A percentile compares a stretch with the other conserved stretches of the same genome.
These are phyloP conservation scores for Desmodus rotundus DNA, from an alignment of 2,113 vertebrate species.

Conservation along the genomic window DNA sequence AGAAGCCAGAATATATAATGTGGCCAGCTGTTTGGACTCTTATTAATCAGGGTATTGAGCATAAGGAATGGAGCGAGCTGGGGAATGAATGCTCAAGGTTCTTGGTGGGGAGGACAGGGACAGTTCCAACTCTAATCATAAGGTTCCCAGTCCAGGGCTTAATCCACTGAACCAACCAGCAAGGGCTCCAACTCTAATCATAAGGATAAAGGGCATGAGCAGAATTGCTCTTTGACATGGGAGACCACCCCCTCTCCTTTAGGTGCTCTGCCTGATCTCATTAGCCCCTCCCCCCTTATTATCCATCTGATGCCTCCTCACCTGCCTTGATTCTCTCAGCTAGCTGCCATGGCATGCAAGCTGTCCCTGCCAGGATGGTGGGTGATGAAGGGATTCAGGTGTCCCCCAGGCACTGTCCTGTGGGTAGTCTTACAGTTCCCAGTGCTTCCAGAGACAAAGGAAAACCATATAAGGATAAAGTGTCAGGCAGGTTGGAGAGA, in stretches of 20 bases:
- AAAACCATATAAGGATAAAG: background rate
- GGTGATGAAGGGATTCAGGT: background rate
- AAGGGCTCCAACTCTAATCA: background rate
- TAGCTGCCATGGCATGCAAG: background rate
- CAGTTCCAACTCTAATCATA: background rate
- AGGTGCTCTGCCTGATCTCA: background rate
- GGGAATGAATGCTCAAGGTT: background rate
- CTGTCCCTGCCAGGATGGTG: background rate
- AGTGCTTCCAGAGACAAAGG: background rate
- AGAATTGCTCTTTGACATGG: background rate
- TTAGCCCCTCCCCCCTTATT: background rate
- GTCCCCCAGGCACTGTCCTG: background rate
- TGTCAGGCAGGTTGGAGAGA: background rate
- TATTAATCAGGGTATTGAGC: background rate
- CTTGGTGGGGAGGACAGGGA: background rate
- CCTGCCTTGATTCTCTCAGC: background rate
- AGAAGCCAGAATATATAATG: background rate
- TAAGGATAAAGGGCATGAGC: background rate
- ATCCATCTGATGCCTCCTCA: background rate
- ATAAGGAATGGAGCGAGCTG: background rate
- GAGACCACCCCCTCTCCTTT: background rate
- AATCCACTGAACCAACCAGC: no score
- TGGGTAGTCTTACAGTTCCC: background rate
- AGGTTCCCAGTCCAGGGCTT: no score
- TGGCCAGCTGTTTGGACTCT: background rate